Base-by-base conservation (phyloP, 64 coral and sea anemone genomes). In the Actinia equina region DNA sequence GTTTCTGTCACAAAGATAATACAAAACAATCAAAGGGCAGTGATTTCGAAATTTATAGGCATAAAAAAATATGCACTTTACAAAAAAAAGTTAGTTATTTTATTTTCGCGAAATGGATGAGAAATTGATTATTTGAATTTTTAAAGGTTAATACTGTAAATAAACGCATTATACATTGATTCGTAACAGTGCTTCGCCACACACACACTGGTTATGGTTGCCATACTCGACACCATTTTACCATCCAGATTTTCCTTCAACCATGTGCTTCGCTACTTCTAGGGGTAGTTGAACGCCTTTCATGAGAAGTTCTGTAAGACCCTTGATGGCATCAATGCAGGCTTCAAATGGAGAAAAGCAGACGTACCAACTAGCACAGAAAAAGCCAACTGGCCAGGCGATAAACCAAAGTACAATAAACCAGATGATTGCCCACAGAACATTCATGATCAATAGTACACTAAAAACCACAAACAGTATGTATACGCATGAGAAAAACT, bases 361-460 rank as follows among this genome's bases (percentile, higher is more conserved):
- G 3, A 94, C 88, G 93, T 94, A 94, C 93, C 93, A 94, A 44
- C 93, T 85, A 18, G 93, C 93, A 20, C 93, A 94, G 80, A 94
- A 94, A 26, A 94, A 94, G 71, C 93, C 93, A 17, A 94, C 26
- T 7, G 93, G 93, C 93, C 93, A 94, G 0, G 78, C 93, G 19
- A 94, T 52, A 64, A 94, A 94, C 71, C 89, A 90, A 17, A 94
- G 59, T 7, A 87, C 89, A 26, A 94, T 85, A 82, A 94, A 85
- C 93, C 93, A 94, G 61, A 94, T 94, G 80, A 94, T 94, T 43
- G 93, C 93, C 93, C 93, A 94, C 79, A 94, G 74, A 84, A 88
- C 80, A 79, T 94, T 94, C 93, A 94, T 94, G 69, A 74, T 74
- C 26, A 26, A 74, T 74, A 26, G 69, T 74, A 74, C 69, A 74